phyloP scores from a whole-genome alignment of 2,797 vertebrate genomes.

The Sebastes jordani region DNA sequence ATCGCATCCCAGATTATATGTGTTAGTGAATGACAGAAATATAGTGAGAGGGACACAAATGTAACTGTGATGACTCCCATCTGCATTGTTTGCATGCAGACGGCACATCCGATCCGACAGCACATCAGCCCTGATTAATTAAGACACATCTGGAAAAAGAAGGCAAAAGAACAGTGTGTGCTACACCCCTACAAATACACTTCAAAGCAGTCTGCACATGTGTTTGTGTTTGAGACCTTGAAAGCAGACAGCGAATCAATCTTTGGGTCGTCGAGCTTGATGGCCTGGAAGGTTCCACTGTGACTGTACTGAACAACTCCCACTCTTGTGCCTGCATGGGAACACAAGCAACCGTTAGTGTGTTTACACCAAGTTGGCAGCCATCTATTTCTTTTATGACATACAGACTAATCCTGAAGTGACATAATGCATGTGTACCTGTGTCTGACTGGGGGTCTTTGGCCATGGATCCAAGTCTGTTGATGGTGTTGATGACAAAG shows the following conservation, averaged over 20 bases:
- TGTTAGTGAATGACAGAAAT: not conserved
- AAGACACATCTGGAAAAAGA: conserved; percentile 15
- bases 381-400: not conserved
- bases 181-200: conserved; percentile 13
- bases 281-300: conserved; percentile 94
- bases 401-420: not conserved
- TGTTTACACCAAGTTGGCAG: not conserved
- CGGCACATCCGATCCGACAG: not conserved
- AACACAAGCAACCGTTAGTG: not conserved
- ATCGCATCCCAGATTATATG: not conserved
- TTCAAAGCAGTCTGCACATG: conserved; percentile 2
- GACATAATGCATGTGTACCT: conserved; percentile 72
- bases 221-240: conserved; percentile 79
- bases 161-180: conserved; percentile 11
- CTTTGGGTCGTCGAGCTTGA: conserved; percentile 90
- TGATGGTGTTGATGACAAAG: conserved; percentile 97
- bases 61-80: not conserved
- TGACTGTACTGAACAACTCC: conserved; percentile 99
- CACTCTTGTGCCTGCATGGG: conserved; percentile 88
- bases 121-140: conserved; percentile 8
- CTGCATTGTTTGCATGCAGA: not conserved
- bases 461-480: conserved; percentile 93
- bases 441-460: conserved; percentile 90
- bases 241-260: conserved; percentile 93
- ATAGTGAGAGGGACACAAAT: not conserved